phyloP scores from a whole-genome alignment of 2,113 vertebrate genomes.

The Rhodinocichla rosea region DNA sequence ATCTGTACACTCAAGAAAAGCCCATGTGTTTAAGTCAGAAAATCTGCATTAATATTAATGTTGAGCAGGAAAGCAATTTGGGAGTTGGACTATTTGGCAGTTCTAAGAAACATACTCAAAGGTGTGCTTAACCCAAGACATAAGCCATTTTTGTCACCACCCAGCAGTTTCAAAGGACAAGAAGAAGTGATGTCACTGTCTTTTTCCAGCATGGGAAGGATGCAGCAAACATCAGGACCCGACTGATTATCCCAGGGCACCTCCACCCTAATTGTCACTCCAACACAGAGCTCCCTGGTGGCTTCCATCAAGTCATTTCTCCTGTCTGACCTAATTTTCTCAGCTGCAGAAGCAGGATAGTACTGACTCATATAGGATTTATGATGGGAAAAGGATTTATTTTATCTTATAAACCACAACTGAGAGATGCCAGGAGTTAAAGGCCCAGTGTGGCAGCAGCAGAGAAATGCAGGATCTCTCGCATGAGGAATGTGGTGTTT shows the following conservation, averaged over 20 bases:
- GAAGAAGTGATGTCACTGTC: background rate
- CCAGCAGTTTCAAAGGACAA: background rate
- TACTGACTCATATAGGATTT: background rate
- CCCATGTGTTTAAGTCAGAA: background rate
- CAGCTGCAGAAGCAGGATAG: background rate
- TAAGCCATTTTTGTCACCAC: background rate
- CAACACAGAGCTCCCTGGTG: background rate
- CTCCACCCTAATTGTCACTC: background rate
- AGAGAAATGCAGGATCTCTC: accelerated
- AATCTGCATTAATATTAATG: constrained; percentile 33
- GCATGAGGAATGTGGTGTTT: background rate
- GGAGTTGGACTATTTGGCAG: background rate
- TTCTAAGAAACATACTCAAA: background rate
- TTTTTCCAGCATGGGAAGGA: background rate
- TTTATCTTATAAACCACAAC: background rate
- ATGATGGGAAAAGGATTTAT: constrained; percentile 1
- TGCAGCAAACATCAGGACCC: background rate
- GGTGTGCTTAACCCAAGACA: background rate
- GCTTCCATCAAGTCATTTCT: background rate
- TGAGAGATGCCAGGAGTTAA: background rate
- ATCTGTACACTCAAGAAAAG: background rate
- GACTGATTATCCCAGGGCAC: background rate
- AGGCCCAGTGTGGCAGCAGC: background rate
- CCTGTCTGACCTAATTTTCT: constrained; percentile 12
- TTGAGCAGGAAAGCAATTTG: background rate